Percentiles rank a stretch among this genome's conserved stretches.
Conservation (phyloP, 1,140 invertebrate genomes). For the Alviniconcha marisindica region DNA sequence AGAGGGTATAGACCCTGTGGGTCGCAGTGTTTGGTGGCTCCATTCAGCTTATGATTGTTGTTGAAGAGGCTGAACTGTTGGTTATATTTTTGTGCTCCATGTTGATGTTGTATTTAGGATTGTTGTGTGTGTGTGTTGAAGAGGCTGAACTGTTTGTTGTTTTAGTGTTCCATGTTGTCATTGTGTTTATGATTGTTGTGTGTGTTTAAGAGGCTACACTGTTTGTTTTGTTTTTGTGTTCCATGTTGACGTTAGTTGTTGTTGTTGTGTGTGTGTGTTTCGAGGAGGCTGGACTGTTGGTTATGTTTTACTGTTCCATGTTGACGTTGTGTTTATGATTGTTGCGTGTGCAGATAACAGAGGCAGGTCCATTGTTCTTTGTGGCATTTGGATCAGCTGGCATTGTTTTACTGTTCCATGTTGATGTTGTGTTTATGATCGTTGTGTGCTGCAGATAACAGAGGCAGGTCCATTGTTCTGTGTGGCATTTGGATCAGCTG, state of each 20-base stretch:
- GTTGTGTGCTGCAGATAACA: conserved; percentile 58
- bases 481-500: conserved; percentile 66
- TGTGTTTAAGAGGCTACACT: too few relatives aligned
- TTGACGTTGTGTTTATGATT: conserved; percentile 5
- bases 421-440: conserved; percentile 9
- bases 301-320: not conserved
- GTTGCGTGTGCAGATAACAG: conserved; percentile 59
- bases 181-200: too few relatives aligned
- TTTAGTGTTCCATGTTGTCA: not conserved
- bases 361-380: conserved; percentile 71
- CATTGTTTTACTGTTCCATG: not conserved
- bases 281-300: not conserved
- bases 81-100: too few relatives aligned
- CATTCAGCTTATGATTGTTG: too few relatives aligned
- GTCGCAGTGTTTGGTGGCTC: too few relatives aligned
- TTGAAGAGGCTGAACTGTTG: too few relatives aligned
- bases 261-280: not conserved
- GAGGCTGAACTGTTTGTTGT: not conserved
- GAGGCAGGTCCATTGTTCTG: conserved; percentile 71
- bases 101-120: too few relatives aligned
- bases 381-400: conserved; percentile 61
- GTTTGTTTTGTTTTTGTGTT: too few relatives aligned
- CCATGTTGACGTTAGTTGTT: too few relatives aligned
- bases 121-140: not conserved
- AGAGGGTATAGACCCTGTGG: too few relatives aligned